Evolutionary conservation across 2,113 vertebrate genomes (phyloP).

Genomic region (Epinephelus lanceolatus): DNA sequence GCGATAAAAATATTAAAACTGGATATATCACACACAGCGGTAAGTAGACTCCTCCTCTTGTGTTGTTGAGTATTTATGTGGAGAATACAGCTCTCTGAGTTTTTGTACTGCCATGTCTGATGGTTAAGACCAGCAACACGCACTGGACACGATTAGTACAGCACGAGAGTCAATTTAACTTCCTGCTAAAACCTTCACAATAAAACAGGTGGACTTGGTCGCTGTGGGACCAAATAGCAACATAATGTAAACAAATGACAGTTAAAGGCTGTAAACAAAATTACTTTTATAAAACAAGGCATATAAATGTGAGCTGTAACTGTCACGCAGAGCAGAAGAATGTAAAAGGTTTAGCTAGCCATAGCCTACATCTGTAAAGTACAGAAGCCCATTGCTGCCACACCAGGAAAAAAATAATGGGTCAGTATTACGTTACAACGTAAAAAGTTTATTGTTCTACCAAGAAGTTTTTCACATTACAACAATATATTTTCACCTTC

Average conservation of each 20-base stretch:
- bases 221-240: neutral
- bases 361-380: neutral
- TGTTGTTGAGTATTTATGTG: neutral
- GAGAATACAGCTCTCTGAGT: neutral
- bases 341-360: too few species aligned
- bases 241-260: neutral
- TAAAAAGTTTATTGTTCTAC: too few species aligned
- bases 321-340: too few species aligned
- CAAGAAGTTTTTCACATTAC: too few species aligned
- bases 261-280: neutral
- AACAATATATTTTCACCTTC: too few species aligned
- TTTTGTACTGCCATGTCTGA: neutral
- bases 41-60: slow-evolving; percentile 47
- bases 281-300: neutral
- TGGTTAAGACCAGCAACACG: neutral
- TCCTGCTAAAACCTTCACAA: slow-evolving; percentile 36
- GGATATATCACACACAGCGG: slow-evolving; percentile 27
- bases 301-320: neutral
- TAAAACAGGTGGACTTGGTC: neutral
- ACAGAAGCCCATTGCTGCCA: too few species aligned
- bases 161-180: neutral
- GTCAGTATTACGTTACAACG: too few species aligned
- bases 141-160: neutral
- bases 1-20: slow-evolving; percentile 16
- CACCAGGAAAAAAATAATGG: too few species aligned